phyloP scores from a whole-genome alignment of 2,888 invertebrate species.

The Ditula angustiorana region DNA sequence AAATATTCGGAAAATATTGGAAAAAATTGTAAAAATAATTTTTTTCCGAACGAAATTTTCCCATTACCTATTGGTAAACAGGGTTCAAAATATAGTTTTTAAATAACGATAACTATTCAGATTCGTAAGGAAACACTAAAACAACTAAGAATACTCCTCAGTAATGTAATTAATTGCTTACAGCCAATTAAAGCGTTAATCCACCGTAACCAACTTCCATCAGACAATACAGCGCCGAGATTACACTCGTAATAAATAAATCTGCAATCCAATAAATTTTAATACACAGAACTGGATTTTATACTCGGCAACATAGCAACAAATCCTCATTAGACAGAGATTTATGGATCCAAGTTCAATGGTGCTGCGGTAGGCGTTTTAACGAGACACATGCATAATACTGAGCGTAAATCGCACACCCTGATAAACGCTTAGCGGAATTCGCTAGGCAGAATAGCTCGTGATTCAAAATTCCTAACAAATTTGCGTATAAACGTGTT shows the following conservation, averaged over 20 bases:
- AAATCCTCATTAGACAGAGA: constrained; percentile 53
- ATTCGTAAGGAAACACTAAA: too few relatives aligned
- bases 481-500: constrained; percentile 17
- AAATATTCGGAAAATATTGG: too few relatives aligned
- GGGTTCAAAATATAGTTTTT: too few relatives aligned
- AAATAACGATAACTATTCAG: too few relatives aligned
- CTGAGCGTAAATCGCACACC: constrained; percentile 45
- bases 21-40: too few relatives aligned
- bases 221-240: constrained; percentile 11
- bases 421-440: constrained; percentile 30
- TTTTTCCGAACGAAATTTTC: too few relatives aligned
- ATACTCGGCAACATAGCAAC: constrained; percentile 47
- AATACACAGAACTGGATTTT: constrained; percentile 42
- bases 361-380: constrained; percentile 46
- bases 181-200: constrained; percentile 10
- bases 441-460: constrained; percentile 3
- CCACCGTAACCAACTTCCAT: not conserved
- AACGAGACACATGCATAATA: constrained; percentile 50
- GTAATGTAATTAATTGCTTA: not conserved
- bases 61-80: too few relatives aligned
- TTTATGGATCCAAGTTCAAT: constrained; percentile 52
- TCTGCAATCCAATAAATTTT: constrained; percentile 33
- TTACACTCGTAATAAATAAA: constrained; percentile 32
- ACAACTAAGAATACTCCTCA: not conserved
- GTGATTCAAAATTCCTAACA: constrained; percentile 26